Percentiles rank a stretch among this genome's conserved stretches.
Evolutionary conservation across 2,797 vertebrate genomes (phyloP).

Genomic region (Liparis tanakae): DNA sequence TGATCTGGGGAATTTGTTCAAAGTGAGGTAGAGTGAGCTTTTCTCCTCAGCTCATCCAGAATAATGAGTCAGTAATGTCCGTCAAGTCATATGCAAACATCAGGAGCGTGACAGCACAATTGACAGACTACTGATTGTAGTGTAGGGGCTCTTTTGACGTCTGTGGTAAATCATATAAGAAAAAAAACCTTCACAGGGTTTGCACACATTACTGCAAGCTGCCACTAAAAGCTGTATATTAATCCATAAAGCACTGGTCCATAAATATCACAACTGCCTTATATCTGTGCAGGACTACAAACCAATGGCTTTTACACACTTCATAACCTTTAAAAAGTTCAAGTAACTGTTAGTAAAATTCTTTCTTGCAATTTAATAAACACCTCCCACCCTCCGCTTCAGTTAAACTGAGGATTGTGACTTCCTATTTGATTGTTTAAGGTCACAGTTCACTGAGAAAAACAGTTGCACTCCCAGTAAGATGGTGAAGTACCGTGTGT

Average conservation of each 20-base stretch:
- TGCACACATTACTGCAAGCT: background rate
- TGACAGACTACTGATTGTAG: slow-evolving; percentile 6
- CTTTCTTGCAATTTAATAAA: background rate
- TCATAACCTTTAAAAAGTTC: slow-evolving; percentile 12
- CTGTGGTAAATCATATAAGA: background rate
- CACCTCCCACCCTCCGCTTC: slow-evolving; percentile 4
- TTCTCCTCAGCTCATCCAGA: slow-evolving; percentile 28
- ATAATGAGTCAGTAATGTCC: too few species aligned
- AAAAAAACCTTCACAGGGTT: background rate
- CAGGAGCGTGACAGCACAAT: slow-evolving; percentile 20
- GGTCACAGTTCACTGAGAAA: slow-evolving; percentile 80
- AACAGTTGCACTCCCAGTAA: slow-evolving; percentile 73
- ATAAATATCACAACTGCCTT: background rate
- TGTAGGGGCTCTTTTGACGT: background rate
- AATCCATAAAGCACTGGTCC: background rate
- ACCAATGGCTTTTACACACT: background rate
- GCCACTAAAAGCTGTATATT: background rate
- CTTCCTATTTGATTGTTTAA: slow-evolving; percentile 71
- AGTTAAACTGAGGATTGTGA: slow-evolving; percentile 34
- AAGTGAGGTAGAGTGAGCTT: slow-evolving; percentile 2
- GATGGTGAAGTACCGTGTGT: slow-evolving; percentile 36
- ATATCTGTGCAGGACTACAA: background rate
- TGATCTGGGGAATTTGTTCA: too few species aligned
- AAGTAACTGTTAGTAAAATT: background rate
- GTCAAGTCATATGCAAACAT: slow-evolving; percentile 31